phyloP scores from a whole-genome alignment of 2,797 vertebrate genomes.

The Rhinatrema bivittatum region DNA sequence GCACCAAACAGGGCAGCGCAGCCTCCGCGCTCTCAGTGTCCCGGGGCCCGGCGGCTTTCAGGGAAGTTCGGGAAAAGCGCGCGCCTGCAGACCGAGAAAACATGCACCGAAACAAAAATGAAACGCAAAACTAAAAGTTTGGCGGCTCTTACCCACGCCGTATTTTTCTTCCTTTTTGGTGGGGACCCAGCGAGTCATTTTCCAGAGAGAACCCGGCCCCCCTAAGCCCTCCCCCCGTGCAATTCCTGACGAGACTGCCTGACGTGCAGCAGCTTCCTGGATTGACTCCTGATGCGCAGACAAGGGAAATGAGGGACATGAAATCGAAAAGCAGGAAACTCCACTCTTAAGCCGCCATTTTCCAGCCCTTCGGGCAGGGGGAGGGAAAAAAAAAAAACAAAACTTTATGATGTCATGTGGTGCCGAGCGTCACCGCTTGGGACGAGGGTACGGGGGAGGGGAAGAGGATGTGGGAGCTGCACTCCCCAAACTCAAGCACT shows the following conservation, averaged over 20 bases:
- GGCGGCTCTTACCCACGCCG: conserved; percentile 82
- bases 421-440: conserved; percentile 16
- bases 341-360: conserved; percentile 82
- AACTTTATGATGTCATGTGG: conserved; percentile 58
- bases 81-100: background rate
- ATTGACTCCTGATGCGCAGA: too few species aligned
- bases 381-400: conserved; percentile 60
- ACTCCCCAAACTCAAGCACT: background rate
- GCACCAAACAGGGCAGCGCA: background rate
- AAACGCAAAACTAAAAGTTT: too few species aligned
- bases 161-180: conserved; percentile 90
- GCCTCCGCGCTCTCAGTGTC: background rate
- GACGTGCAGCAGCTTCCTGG: too few species aligned
- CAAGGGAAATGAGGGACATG: too few species aligned
- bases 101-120: too few species aligned
- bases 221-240: too few species aligned
- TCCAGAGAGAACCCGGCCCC: conserved; percentile 13
- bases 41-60: background rate
- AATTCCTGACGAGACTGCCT: too few species aligned
- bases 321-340: too few species aligned
- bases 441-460: background rate
- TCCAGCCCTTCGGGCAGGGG: conserved; percentile 59
- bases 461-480: background rate
- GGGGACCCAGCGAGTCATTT: conserved; percentile 90
- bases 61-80: background rate